These are phyloP conservation scores for Drosophila sucinea DNA, from an alignment of 1,140 invertebrate species.

Conservation along the genomic window DNA sequence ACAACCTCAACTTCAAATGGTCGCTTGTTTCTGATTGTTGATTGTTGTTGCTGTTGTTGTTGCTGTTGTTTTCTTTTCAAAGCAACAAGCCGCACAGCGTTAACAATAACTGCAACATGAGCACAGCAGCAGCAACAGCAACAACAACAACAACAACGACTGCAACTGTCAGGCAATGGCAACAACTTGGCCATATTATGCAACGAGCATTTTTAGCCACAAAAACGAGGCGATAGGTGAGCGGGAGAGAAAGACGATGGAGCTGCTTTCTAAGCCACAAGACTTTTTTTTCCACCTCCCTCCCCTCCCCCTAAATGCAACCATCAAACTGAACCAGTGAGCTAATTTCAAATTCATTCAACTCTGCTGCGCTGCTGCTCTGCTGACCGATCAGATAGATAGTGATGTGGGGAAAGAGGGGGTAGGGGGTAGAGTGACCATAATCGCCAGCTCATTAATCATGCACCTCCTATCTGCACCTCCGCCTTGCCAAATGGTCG, in stretches of 20 bases:
- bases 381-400: not conserved
- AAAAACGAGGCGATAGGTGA: constrained; percentile 31
- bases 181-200: constrained; percentile 64
- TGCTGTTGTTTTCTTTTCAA: constrained; percentile 45
- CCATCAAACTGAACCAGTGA: constrained; percentile 47
- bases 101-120: constrained; percentile 79
- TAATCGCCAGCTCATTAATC: constrained; percentile 73
- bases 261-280: constrained; percentile 67
- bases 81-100: constrained; percentile 63
- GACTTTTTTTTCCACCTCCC: constrained; percentile 40
- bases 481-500: constrained; percentile 40
- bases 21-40: constrained; percentile 28
- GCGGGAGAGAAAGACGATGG: constrained; percentile 45
- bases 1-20: constrained; percentile 35
- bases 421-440: constrained; percentile 19
- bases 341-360: constrained; percentile 77
- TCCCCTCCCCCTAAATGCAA: constrained; percentile 7
- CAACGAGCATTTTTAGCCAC: constrained; percentile 60
- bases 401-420: constrained; percentile 11
- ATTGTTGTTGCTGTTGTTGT: constrained; percentile 32
- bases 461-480: constrained; percentile 43
- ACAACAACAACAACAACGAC: constrained; percentile 9
- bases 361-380: constrained; percentile 31
- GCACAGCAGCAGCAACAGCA: constrained; percentile 49
- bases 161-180: constrained; percentile 62